Percentiles rank a stretch among this genome's conserved stretches.
phyloP scores from a whole-genome alignment of 2,797 vertebrate species.

The Thunnus albacares region DNA sequence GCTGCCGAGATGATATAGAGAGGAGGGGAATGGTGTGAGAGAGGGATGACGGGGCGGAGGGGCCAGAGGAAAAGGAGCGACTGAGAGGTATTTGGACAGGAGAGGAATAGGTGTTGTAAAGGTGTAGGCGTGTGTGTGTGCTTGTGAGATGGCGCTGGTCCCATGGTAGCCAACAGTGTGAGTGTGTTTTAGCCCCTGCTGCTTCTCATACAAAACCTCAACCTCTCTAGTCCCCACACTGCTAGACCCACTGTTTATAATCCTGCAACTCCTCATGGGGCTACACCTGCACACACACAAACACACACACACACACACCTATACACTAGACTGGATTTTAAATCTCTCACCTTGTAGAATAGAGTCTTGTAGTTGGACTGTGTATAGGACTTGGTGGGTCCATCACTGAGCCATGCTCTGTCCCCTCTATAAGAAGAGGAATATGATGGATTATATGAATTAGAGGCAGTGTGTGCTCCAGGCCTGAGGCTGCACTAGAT shows the following conservation, averaged over 20 bases:
- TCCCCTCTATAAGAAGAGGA: conserved; percentile 72
- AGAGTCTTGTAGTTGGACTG: conserved; percentile 52
- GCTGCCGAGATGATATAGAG: conserved; percentile 70
- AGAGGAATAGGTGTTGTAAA: conserved; percentile 77
- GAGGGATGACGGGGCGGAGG: conserved; percentile 58
- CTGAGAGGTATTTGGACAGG: conserved; percentile 73
- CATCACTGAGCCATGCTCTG: conserved; percentile 55
- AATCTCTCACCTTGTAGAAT: conserved; percentile 74
- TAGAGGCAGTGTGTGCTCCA: conserved; percentile 72
- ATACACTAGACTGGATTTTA: conserved; percentile 60
- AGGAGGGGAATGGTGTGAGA: conserved; percentile 68
- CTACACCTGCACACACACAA: conserved; percentile 50
- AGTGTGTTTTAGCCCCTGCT: conserved; percentile 78
- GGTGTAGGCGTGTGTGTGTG: conserved; percentile 62
- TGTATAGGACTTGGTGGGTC: conserved; percentile 61
- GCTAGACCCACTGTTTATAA: conserved; percentile 73
- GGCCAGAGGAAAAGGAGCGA: conserved; percentile 61
- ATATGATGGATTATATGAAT: conserved; percentile 84
- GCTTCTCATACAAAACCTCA: conserved; percentile 78
- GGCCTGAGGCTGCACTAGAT: conserved; percentile 71
- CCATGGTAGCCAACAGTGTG: conserved; percentile 75
- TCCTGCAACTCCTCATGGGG: conserved; percentile 67
- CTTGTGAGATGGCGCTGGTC: conserved; percentile 67
- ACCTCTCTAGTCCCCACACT: conserved; percentile 71
- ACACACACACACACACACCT: conserved; percentile 40